phyloP scores from a whole-genome alignment of 1,140 invertebrate genomes.

The Tetranychus urticae region DNA sequence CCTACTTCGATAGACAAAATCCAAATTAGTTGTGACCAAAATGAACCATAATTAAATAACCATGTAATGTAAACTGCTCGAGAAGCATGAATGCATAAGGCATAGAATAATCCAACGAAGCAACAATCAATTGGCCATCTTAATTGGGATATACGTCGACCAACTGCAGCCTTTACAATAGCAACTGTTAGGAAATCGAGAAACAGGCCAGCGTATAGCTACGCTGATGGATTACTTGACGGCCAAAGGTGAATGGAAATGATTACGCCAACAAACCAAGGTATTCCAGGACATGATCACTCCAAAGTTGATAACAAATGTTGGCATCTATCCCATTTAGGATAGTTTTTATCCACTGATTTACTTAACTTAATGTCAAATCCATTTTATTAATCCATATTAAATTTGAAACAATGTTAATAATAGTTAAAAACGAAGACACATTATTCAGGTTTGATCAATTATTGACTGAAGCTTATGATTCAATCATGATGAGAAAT shows the following conservation, averaged over 20 bases:
- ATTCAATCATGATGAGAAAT: too few species aligned
- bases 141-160: conserved; percentile 37
- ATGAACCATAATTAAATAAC: conserved; percentile 11
- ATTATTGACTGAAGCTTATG: too few species aligned
- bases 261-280: conserved; percentile 48
- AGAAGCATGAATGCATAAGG: conserved; percentile 87
- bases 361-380: neutral
- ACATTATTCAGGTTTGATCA: too few species aligned
- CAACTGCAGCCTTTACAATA: conserved; percentile 47
- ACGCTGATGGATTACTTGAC: conserved; percentile 47
- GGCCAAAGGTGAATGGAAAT: conserved; percentile 36
- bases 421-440: too few species aligned
- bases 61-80: conserved; percentile 50
- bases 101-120: conserved; percentile 61
- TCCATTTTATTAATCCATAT: too few species aligned
- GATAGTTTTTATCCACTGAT: neutral
- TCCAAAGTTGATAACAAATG: conserved; percentile 20
- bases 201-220: conserved; percentile 60
- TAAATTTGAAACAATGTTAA: too few species aligned
- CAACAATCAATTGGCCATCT: conserved; percentile 29
- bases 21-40: conserved; percentile 32
- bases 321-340: neutral
- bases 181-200: conserved; percentile 59
- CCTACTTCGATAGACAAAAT: conserved; percentile 49
- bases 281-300: conserved; percentile 64